phyloP scores from a whole-genome alignment of 2,113 vertebrate species.

The Polypterus bichir region DNA sequence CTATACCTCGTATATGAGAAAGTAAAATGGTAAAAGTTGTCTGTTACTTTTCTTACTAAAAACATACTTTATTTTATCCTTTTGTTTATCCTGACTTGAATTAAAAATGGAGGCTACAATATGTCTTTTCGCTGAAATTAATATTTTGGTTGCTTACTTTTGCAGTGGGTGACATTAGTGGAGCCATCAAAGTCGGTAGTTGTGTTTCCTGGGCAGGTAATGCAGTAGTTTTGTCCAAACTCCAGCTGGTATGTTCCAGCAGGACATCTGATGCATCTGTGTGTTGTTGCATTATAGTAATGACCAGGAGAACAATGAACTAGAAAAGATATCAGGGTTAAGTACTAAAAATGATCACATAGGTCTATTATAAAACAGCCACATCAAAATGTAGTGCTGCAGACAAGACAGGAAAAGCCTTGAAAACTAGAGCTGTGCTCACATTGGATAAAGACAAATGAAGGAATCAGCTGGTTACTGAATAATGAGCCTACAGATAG shows the following conservation, averaged over 20 bases:
- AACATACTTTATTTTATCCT: too few relatives aligned
- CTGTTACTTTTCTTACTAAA: too few relatives aligned
- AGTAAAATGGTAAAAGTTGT: too few relatives aligned
- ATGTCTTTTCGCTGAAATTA: background rate
- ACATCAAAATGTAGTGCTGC: too few relatives aligned
- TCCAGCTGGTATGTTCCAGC: constrained; percentile 61
- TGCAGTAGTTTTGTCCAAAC: constrained; percentile 63
- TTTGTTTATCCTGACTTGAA: background rate
- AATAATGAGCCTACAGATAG: too few relatives aligned
- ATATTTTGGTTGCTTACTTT: constrained; percentile 45
- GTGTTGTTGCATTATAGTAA: constrained; percentile 57
- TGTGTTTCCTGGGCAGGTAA: constrained; percentile 60
- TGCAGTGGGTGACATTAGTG: constrained; percentile 62
- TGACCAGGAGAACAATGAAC: constrained; percentile 69
- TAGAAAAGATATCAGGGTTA: constrained; percentile 16
- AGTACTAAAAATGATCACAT: too few relatives aligned
- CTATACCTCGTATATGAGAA: too few relatives aligned
- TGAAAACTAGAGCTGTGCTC: too few relatives aligned
- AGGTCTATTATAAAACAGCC: too few relatives aligned
- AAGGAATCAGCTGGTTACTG: too few relatives aligned
- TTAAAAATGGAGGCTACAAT: background rate
- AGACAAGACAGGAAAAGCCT: too few relatives aligned
- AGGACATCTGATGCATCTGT: constrained; percentile 58
- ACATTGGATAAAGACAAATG: too few relatives aligned
- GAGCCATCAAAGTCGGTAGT: constrained; percentile 71